These are phyloP conservation scores for Oryzias celebensis DNA, from an alignment of 2,113 vertebrate genomes.

Conservation along the genomic window DNA sequence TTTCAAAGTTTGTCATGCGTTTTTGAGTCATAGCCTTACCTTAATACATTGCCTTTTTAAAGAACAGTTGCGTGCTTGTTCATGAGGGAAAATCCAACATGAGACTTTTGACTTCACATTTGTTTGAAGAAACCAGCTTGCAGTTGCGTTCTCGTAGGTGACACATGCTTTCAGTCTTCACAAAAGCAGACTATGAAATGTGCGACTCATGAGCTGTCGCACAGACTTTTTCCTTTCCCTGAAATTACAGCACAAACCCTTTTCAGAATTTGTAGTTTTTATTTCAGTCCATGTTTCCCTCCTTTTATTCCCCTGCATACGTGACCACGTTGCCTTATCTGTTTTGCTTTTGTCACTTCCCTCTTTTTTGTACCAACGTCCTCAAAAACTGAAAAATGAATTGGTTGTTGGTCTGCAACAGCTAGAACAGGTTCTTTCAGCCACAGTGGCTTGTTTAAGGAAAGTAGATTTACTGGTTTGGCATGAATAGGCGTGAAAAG, in stretches of 20 bases:
- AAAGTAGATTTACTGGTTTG: slow-evolving; percentile 72
- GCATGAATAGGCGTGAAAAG: slow-evolving; percentile 23
- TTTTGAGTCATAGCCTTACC: not conserved
- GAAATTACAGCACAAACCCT: too few species aligned
- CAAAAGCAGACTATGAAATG: slow-evolving; percentile 1
- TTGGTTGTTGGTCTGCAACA: slow-evolving; percentile 46
- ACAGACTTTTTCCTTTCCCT: not conserved
- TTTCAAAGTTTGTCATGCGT: not conserved
- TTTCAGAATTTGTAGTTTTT: not conserved
- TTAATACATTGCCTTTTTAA: slow-evolving; percentile 19
- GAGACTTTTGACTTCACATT: slow-evolving; percentile 9
- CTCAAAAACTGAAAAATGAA: slow-evolving; percentile 40
- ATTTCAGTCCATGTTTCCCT: slow-evolving; percentile 1
- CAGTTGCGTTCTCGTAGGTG: not conserved
- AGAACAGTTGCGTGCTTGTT: not conserved
- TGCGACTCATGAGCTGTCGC: not conserved
- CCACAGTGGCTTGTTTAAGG: slow-evolving; percentile 2
- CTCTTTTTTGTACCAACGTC: slow-evolving; percentile 25
- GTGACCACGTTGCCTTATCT: slow-evolving; percentile 22
- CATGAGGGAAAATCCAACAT: not conserved
- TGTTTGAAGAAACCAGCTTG: not conserved
- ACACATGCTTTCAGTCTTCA: slow-evolving; percentile 3
- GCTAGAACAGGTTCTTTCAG: slow-evolving; percentile 52
- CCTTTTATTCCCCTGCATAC: slow-evolving; percentile 16
- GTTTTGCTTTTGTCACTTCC: slow-evolving; percentile 51